Conservation (phyloP, 2,888 invertebrate genomes). For the Agonopterix alstromeriana region DNA sequence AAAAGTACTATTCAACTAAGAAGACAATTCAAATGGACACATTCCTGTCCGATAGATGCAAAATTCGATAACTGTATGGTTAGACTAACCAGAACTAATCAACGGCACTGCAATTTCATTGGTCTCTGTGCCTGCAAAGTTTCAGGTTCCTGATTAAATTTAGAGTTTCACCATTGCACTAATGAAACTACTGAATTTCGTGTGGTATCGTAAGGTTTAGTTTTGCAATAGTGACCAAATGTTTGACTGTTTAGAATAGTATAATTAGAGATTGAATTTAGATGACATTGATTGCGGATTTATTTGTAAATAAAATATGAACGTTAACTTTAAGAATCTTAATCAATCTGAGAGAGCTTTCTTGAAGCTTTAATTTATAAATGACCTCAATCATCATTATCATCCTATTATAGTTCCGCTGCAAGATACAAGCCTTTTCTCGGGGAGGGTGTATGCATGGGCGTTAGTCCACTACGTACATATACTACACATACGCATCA, state of each 20-base stretch:
- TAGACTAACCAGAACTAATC: constrained; percentile 59
- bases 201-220: constrained; percentile 13
- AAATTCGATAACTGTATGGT: constrained; percentile 42
- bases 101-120: constrained; percentile 33
- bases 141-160: constrained; percentile 55
- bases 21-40: constrained; percentile 2
- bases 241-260: not conserved
- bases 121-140: constrained; percentile 28
- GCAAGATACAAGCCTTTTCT: too few species aligned
- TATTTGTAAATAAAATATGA: too few species aligned
- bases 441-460: too few species aligned
- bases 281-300: too few species aligned
- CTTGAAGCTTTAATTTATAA: too few species aligned
- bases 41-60: constrained; percentile 22
- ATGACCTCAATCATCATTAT: too few species aligned
- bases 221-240: not conserved
- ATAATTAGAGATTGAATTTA: too few species aligned
- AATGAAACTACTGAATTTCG: constrained; percentile 15
- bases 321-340: too few species aligned
- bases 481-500: too few species aligned
- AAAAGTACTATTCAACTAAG: not conserved
- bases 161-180: constrained; percentile 36
- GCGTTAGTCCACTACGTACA: too few species aligned
- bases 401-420: too few species aligned
- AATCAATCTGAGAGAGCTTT: too few species aligned